A percentile compares a stretch with the other conserved stretches of the same genome.
These are phyloP conservation scores for Zygogramma bicolorata DNA, from an alignment of 2,888 invertebrate genomes.

Conservation along the genomic window DNA sequence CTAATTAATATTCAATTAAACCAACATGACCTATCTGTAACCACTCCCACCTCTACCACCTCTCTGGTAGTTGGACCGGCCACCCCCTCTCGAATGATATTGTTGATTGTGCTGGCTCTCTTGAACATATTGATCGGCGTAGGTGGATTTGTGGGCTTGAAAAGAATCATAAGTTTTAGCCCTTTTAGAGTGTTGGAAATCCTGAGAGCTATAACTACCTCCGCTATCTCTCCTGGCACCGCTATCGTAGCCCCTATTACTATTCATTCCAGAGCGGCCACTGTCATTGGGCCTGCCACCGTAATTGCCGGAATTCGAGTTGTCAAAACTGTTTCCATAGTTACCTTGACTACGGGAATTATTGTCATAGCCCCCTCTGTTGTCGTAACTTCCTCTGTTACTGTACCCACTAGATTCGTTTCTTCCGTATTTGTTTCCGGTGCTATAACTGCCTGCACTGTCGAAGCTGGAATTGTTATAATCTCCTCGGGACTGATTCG, in stretches of 20 bases:
- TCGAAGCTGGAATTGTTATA: conserved; percentile 46
- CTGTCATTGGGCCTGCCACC: conserved; percentile 44
- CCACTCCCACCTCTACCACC: conserved; percentile 51
- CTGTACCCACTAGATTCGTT: conserved; percentile 13
- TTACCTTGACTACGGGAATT: not conserved
- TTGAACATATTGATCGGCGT: conserved; percentile 66
- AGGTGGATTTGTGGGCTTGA: conserved; percentile 62
- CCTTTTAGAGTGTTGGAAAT: conserved; percentile 61
- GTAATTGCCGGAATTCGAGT: conserved; percentile 30
- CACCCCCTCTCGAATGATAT: conserved; percentile 59
- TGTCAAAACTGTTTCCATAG: not conserved
- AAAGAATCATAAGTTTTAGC: conserved; percentile 65
- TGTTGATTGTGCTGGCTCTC: conserved; percentile 65
- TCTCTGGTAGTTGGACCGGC: conserved; percentile 63
- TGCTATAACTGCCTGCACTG: conserved; percentile 51
- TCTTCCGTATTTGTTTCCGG: conserved; percentile 14
- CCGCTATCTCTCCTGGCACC: conserved; percentile 56
- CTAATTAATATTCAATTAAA: not conserved
- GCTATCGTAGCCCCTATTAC: conserved; percentile 41
- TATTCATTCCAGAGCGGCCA: conserved; percentile 46
- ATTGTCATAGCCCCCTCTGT: conserved; percentile 43
- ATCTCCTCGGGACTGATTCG: conserved; percentile 27
- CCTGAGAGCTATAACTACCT: conserved; percentile 54
- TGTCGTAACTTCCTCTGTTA: not conserved
- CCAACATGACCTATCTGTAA: conserved; percentile 41